Evolutionary conservation across 2,113 vertebrate genomes (phyloP), one percentile per base, ranked within the genome.

Genomic region (Oryzias curvinotus): DNA sequence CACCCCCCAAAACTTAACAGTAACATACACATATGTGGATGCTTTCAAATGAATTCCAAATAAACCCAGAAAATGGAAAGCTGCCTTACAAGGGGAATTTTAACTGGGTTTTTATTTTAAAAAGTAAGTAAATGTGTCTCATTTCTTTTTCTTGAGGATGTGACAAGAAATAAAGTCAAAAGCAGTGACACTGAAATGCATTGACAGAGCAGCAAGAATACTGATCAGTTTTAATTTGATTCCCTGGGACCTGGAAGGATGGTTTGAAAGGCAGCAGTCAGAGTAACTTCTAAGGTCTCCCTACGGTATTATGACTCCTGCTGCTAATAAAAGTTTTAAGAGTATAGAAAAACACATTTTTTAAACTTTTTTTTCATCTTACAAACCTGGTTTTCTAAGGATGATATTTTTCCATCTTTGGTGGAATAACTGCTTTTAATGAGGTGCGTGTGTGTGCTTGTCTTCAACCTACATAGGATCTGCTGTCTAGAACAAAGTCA

Each of bases 181-280:
- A 76, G 65, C 55, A 60, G 47, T 42, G 56, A 47, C 28, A 48
- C 48, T 62, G 65, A 76, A 69, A 71, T 58, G 56, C 71, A 79
- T 78, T 76, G 30, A 75, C 66, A 78, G 52, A 71, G 54, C 59
- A 75, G 55, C 15, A 52, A 41, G 62, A 78, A 68, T 25, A 46
- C 55, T 70, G 69, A 72, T 71, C 74, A 71, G 72, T 30, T 13
- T 28, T 84, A 68, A 73, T 78, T 70, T 70, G 61, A 64, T 65
- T 73, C 58, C 6, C 56, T 66, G 66, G 62, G 69, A 80, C 59
- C 53, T 57, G 36, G 42, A 52, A 58, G 60, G 62, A 61, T 59
- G 52, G 26, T 63, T 77, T 65, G 52, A 57, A 57, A 30, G 58
- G 44, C 52, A 48, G 16, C 44, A 45, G 44, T 19, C 8, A 48